Evolutionary conservation across 1,140 invertebrate species (phyloP), one percentile per base, ranked within the genome.

Genomic region (Drosophila murphyi): DNA sequence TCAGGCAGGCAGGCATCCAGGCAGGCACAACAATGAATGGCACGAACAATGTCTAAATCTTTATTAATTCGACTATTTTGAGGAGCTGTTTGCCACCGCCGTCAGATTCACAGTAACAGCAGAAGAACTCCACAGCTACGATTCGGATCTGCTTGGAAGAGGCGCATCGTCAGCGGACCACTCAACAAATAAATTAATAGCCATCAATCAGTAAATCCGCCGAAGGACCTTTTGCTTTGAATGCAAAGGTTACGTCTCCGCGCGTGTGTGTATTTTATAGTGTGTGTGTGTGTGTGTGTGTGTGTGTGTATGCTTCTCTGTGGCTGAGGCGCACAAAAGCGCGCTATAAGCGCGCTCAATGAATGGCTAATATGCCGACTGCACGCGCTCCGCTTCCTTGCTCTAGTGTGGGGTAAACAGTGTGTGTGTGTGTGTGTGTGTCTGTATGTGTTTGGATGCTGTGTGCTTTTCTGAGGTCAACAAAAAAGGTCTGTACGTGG

Each of bases 181-280:
- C 82, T 86, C 74, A 78, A 89, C 86, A 89, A 89, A 89, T 89
- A 85, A 89, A 89, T 90, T 89, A 89, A 89, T 85, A 83, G 86
- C 85, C 83, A 89, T 89, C 85, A 89, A 89, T 89, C 86, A 88
- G 85, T 85, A 88, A 88, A 89, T 89, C 85, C 82, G 77, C 80
- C 80, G 85, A 85, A 81, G 80, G 77, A 89, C 80, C 80, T 88
- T 88, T 78, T 78, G 81, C 85, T 85, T 88, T 88, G 74, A 83
- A 89, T 90, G 83, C 77, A 75, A 80, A 87, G 61, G 76, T 72
- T 85, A 60, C 60, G 71, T 51, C 54, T 50, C 62, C 59, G 7
- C 31, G 7, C 52, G 45, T 57, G 52, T 72, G 48, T 72, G 41
- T 20, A 20, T 20, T 20, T 20, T 20, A 20, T 20, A 20, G 20